phyloP scores from a whole-genome alignment of 2,113 vertebrate genomes.

The Salvelinus fontinalis region DNA sequence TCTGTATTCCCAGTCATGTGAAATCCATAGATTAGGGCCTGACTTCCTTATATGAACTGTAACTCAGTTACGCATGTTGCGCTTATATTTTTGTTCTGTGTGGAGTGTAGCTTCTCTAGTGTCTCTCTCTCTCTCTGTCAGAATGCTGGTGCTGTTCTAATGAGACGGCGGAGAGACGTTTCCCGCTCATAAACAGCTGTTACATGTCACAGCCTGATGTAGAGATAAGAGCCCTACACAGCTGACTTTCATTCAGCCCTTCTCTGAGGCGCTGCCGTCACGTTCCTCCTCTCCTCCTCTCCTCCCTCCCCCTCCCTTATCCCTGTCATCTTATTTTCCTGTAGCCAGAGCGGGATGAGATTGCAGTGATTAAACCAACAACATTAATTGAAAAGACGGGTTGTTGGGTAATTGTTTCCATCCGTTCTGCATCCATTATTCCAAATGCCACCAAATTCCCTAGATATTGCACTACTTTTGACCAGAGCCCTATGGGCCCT shows the following conservation, averaged over 20 bases:
- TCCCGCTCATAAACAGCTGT: conserved; percentile 20
- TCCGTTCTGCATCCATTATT: conserved; percentile 47
- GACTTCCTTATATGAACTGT: too few species aligned
- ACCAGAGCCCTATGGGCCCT: too few species aligned
- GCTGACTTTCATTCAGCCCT: conserved; percentile 1
- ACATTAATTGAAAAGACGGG: conserved; percentile 56
- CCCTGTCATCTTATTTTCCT: neutral
- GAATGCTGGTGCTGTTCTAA: neutral
- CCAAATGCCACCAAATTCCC: too few species aligned
- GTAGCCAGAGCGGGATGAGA: conserved; percentile 12
- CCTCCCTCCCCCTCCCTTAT: neutral
- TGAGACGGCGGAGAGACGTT: neutral
- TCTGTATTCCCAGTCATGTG: too few species aligned
- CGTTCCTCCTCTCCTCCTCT: neutral
- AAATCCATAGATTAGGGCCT: too few species aligned
- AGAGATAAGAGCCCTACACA: conserved; percentile 1
- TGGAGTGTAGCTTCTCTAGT: neutral
- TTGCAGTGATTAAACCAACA: conserved; percentile 44
- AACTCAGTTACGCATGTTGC: neutral
- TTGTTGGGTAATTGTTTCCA: conserved; percentile 36
- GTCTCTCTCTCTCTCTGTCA: neutral
- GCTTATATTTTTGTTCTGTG: neutral
- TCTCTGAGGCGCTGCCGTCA: neutral
- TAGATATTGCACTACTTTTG: too few species aligned
- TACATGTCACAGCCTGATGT: conserved; percentile 17